A percentile compares a stretch with the other conserved stretches of the same genome.
phyloP scores from a whole-genome alignment of 2,113 vertebrate genomes.

The Onychostruthus taczanowskii region DNA sequence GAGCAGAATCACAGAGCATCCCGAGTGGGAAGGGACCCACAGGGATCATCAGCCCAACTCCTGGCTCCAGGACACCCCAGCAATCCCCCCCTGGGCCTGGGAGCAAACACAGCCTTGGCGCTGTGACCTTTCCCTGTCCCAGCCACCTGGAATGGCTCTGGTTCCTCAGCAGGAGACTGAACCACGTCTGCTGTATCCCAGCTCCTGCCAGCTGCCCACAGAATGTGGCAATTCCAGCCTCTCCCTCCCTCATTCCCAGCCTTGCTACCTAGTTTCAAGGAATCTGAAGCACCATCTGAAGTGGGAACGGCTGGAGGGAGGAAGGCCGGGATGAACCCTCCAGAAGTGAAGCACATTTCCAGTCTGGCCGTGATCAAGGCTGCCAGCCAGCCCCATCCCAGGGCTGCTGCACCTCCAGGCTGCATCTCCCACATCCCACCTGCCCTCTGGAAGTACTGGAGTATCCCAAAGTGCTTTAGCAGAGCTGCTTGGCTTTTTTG shows the following conservation, averaged over 20 bases:
- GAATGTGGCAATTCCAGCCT: neutral
- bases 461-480: neutral
- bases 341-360: neutral
- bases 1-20: neutral
- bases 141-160: neutral
- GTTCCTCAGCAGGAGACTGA: neutral
- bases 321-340: neutral
- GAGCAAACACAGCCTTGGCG: neutral
- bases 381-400: neutral
- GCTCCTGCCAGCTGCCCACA: neutral
- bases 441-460: neutral
- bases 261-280: neutral
- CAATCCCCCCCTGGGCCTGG: neutral
- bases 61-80: neutral
- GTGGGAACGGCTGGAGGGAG: neutral
- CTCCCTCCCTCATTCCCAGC: neutral
- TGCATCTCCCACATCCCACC: neutral
- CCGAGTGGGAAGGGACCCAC: neutral
- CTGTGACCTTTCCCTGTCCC: neutral
- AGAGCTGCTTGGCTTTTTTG: neutral
- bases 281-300: neutral
- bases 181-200: neutral
- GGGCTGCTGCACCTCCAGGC: neutral
- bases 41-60: neutral
- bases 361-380: neutral